phyloP scores from a whole-genome alignment of 2,797 vertebrate species.

The Liasis olivaceus region DNA sequence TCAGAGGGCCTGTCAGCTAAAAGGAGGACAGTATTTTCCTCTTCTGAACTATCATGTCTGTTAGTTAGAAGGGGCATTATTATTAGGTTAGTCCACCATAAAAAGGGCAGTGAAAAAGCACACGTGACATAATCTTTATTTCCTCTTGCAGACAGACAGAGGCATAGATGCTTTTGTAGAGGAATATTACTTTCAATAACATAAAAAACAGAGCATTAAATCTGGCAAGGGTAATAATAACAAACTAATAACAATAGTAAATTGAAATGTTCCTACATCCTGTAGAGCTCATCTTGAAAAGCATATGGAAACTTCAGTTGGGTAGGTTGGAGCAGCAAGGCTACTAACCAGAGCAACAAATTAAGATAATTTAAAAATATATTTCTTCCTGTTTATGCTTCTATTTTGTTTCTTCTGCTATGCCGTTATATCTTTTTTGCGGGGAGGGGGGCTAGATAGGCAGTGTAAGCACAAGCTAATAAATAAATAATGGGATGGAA shows the following conservation, averaged over 20 bases:
- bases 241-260: not conserved
- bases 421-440: not conserved
- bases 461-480: not conserved
- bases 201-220: not conserved
- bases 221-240: not conserved
- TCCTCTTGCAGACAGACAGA: not conserved
- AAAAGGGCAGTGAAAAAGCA: not conserved
- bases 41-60: not conserved
- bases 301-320: not conserved
- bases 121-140: not conserved
- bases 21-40: not conserved
- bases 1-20: not conserved
- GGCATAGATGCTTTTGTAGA: not conserved
- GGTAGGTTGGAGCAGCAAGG: not conserved
- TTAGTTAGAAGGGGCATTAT: not conserved
- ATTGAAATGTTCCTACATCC: not conserved
- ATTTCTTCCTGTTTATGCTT: not conserved
- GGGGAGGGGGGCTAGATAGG: not conserved
- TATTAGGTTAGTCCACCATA: not conserved
- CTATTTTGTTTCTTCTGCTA: not conserved
- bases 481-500: not conserved
- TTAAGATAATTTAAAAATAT: not conserved
- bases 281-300: not conserved
- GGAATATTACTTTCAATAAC: not conserved
- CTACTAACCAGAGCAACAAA: not conserved